Evolutionary conservation across 2,888 invertebrate genomes (phyloP), one percentile per base, ranked within the genome.

Genomic region (Portevinia maculata): DNA sequence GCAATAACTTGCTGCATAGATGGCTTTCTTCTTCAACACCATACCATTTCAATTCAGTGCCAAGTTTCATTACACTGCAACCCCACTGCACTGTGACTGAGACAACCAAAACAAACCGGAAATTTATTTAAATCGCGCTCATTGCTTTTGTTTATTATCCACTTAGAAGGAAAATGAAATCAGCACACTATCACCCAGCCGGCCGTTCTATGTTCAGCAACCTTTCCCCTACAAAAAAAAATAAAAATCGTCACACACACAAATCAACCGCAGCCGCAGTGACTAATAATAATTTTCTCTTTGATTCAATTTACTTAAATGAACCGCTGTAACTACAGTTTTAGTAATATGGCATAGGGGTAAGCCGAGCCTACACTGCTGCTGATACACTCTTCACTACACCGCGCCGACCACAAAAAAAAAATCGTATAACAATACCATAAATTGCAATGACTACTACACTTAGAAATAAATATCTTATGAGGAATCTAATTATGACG

Each of bases 121-220:
- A 73, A 83, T 71, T 73, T 65, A 34, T 78, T 76, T 60, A 71
- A 60, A 64, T 64, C 37, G 39, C 39, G 30, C 53, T 39, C 53
- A 44, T 52, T 59, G 34, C 48, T 60, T 71, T 76, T 48, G 55
- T 73, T 67, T 71, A 73, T 78, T 78, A 78, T 78, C 60, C 78
- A 83, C 83, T 83, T 76, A 41, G 24, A 62, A 46, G 46, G 55
- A 71, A 78, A 83, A 83, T 73, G 48, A 65, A 78, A 71, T 83
- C 57, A 78, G 44, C 59, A 53, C 71, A 13, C 46, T 48, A 48
- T 67, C 71, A 62, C 60, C 62, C 78, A 78, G 65, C 65, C 78
- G 78, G 65, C 65, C 50, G 48, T 41, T 46, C 57, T 62, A 48
- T 37, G 46, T 41, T 3, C 44, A 60, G 57, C 19, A 59, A 15